phyloP scores from a whole-genome alignment of 2,888 invertebrate genomes.

The Ochropacha duplaris region DNA sequence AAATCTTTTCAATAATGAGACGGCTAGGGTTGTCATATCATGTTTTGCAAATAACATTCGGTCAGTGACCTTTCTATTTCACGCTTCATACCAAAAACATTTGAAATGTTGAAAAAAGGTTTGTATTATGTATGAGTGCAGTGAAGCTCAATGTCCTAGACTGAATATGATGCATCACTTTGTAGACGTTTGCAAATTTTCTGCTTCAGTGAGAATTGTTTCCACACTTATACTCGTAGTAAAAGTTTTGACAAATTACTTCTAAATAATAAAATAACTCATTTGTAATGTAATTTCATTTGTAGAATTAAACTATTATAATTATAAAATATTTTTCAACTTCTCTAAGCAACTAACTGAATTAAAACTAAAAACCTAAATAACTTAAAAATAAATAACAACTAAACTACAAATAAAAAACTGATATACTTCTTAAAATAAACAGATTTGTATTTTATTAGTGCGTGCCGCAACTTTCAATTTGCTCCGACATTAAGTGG shows the following conservation, averaged over 20 bases:
- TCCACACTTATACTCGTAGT: neutral
- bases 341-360: too few species aligned
- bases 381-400: too few species aligned
- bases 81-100: conserved; percentile 14
- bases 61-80: neutral
- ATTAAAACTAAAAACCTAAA: too few species aligned
- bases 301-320: too few species aligned
- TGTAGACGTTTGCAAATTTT: conserved; percentile 37
- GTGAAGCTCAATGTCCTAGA: conserved; percentile 23
- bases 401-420: too few species aligned
- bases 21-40: neutral
- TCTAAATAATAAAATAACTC: too few species aligned
- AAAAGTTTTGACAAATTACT: conserved; percentile 21
- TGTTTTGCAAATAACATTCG: neutral
- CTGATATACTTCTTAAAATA: neutral
- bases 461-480: conserved; percentile 41
- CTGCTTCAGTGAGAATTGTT: conserved; percentile 30
- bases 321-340: too few species aligned
- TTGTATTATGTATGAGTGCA: conserved; percentile 24
- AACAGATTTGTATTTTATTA: neutral
- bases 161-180: conserved; percentile 35
- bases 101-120: conserved; percentile 15
- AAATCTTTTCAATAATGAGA: neutral
- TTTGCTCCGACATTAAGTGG: conserved; percentile 40
- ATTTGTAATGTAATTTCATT: too few species aligned